Base-by-base conservation (phyloP, 2,888 invertebrate genomes). In the Caenorhabditis afra region DNA sequence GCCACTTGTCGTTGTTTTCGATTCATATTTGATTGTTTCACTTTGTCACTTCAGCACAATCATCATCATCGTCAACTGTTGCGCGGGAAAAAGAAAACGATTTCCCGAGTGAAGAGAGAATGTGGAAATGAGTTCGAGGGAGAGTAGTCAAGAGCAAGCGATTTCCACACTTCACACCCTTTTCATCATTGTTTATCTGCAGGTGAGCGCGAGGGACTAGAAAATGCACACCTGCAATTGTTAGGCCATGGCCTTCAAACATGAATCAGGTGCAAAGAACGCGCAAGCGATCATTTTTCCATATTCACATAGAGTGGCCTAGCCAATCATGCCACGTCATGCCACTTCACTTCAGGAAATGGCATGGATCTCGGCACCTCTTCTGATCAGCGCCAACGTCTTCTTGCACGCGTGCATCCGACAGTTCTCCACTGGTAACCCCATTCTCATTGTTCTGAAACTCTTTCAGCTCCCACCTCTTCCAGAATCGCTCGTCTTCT, bases 141-240 rank as follows among this genome's bases (percentile, higher is more conserved):
- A 71, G 39, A 76, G 58, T 39, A 23, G 58, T 14, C 57, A 71
- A 39, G 83, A 83, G 22, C 77, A 76, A 41, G 70, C 81, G 18
- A 67, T 83, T 71, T 68, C 79, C n/a, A 80, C 81, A 61, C 70
- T 83, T 52, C 83, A 83, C 78, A 81, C 83, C 3, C 62, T 83
- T 37, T 83, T 83, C 58, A 78, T 83, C 59, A 81, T 83, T n/a
- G 79, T 83, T 12, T 83, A 80, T 68, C 58, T 83, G 45, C 83
- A 83, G 81, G 83, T 81, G 7, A 52, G 52, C 4, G 4, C 16
- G 18, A 16, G 18, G 22, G 49, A 22, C 22, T 47, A 37, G 37
- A 23, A 37, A 29, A 10, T 7, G n/a, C n/a, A 16, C n/a, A 35
- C 18, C 5, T 4, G 11, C 4, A 20, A 10, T 18, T 14, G 22